Evolutionary conservation across 2,797 vertebrate genomes (phyloP).

Genomic region (Acanthurus leucopareius): DNA sequence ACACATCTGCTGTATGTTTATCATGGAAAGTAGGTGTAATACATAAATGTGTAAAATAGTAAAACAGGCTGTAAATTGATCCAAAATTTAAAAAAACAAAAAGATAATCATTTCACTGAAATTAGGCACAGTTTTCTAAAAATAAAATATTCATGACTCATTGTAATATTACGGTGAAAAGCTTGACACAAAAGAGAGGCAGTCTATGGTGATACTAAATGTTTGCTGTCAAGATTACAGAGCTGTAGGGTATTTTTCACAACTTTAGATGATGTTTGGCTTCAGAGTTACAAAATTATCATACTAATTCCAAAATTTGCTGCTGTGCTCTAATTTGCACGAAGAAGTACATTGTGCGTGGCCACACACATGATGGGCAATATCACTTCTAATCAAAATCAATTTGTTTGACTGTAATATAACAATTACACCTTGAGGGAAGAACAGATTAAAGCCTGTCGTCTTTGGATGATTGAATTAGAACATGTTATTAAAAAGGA

Average conservation of each 20-base stretch:
- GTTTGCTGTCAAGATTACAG: background rate
- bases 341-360: slow-evolving; percentile 16
- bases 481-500: slow-evolving; percentile 83
- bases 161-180: background rate
- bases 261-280: background rate
- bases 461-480: slow-evolving; percentile 81
- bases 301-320: background rate
- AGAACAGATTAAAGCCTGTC: slow-evolving; percentile 74
- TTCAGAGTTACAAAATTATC: background rate
- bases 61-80: too few relatives aligned
- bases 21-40: too few relatives aligned
- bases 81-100: too few relatives aligned
- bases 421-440: slow-evolving; percentile 75
- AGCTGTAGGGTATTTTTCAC: background rate
- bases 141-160: background rate
- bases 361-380: slow-evolving; percentile 47
- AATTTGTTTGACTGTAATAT: slow-evolving; percentile 71
- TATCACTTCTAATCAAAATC: slow-evolving; percentile 75
- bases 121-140: background rate
- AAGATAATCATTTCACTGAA: too few relatives aligned
- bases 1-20: too few relatives aligned
- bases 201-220: background rate
- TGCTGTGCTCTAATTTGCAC: background rate
- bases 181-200: background rate
- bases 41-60: too few relatives aligned